Evolutionary conservation across 2,113 vertebrate genomes (phyloP).

Genomic region (Xenopus laevis): DNA sequence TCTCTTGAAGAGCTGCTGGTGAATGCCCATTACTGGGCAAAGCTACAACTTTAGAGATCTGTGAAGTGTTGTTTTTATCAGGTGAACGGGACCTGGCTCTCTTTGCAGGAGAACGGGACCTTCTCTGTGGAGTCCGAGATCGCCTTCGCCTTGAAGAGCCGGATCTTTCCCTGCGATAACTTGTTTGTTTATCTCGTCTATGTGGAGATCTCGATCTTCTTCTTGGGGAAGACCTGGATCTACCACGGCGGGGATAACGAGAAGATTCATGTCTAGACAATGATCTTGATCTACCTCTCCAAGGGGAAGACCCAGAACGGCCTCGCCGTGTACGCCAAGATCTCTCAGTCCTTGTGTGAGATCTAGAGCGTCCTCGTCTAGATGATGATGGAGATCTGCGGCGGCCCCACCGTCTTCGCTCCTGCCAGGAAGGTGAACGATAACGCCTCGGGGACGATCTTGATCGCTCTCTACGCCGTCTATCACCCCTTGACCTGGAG

Average conservation of each 20-base stretch:
- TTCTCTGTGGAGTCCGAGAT: conserved; percentile 27
- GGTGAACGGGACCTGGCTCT: conserved; percentile 8
- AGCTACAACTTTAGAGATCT: background rate
- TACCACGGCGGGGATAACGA: conserved; percentile 49
- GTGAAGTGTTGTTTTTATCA: conserved; percentile 10
- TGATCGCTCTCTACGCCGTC: conserved; percentile 49
- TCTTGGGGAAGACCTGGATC: conserved; percentile 55
- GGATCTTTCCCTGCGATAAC: conserved; percentile 38
- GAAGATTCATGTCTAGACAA: conserved; percentile 33
- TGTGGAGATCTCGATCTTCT: conserved; percentile 44
- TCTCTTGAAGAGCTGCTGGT: background rate
- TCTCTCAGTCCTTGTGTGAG: conserved; percentile 55
- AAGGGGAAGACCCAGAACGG: conserved; percentile 56
- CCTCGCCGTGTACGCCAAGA: conserved; percentile 49
- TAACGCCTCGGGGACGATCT: conserved; percentile 45
- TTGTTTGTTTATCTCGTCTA: conserved; percentile 32
- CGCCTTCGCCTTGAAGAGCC: conserved; percentile 33
- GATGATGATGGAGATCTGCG: conserved; percentile 59
- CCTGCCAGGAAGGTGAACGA: conserved; percentile 36
- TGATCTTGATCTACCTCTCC: conserved; percentile 46
- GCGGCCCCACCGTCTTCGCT: conserved; percentile 36
- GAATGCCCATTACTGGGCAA: conserved; percentile 24
- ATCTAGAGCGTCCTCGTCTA: conserved; percentile 47
- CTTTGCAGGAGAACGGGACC: conserved; percentile 11
- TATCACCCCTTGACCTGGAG: conserved; percentile 15